Base-by-base conservation (phyloP, 2,888 invertebrate species). In the Chloroclystis v-ata region DNA sequence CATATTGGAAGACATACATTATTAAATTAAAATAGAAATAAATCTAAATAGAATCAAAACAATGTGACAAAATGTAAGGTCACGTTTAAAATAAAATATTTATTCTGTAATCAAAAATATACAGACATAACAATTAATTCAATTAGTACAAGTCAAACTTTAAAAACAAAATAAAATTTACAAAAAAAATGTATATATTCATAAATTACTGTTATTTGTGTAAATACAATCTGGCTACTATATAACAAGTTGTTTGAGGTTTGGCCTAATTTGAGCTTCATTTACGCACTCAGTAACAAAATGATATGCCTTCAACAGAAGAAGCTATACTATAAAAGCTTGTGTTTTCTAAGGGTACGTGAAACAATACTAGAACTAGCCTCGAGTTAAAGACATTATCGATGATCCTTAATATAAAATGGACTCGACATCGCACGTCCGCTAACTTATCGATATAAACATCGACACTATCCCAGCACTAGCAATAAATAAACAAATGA, bases 331-430 rank as follows among this genome's bases (percentile, higher is more conserved):
- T 44, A 47, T 30, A 57, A 48, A 64, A 63, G 52, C 58, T 57
- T 57, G 58, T 59, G 57, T 62, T 60, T 49, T 56, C 57, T 58
- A 60, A 57, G 47, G 57, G 57, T 51, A 59, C 54, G 59, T 42
- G 55, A 55, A 52, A 41, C 58, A 66, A 69, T 65, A 65, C 62
- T 63, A 68, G 59, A 47, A 64, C 72, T 78, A 81, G 80, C 82
- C 79, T 79, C 78, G 62, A 67, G 63, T 60, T 56, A 66, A 67
- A 64, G 54, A n/a, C n/a, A 63, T 63, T 59, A 69, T 65, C 57
- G 65, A 78, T 81, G 83, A 83, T 83, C 82, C 82, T 84, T 83
- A 83, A 83, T 82, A 82, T 83, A 82, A 82, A 69, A 75, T 60
- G 67, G 75, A 75, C 68, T 66, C 64, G 61, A 66, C 60, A 60